Evolutionary conservation across 2,888 invertebrate species (phyloP), one percentile per base, ranked within the genome.

Genomic region (Agrotis segetum): DNA sequence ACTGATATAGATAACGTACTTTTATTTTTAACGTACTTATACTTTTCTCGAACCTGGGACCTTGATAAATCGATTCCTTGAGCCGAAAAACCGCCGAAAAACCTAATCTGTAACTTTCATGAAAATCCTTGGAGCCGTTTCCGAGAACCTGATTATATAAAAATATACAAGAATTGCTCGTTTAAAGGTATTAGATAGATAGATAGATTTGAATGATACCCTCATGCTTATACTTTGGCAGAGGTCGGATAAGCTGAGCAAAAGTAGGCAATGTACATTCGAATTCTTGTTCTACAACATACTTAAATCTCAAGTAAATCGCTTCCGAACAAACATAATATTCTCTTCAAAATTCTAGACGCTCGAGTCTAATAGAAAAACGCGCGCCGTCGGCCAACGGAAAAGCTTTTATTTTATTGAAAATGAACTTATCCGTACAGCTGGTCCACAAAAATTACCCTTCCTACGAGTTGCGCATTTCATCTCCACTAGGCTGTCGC

Each of bases 381-480:
- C 68, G 69, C 62, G 59, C 60, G 73, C 74, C 59, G 61, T 67
- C 67, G 47, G 64, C 49, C 55, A 56, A 69, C 80, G 81, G 85
- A 84, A 88, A 84, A 88, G 83, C 81, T 88, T 84, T 88, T 85
- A 89, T 89, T 89, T 89, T 88, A 90, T 91, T 89, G 88, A 92
- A 91, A 92, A 91, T 88, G 84, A 88, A 89, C 85, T 87, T 88
- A 87, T 88, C 83, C 85, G 80, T 83, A 81, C 90, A 91, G 90
- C 88, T 92, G 91, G 87, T 89, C 83, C 82, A 84, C 84, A 85
- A 80, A 89, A 88, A 85, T 88, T 88, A 80, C 87, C 82, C 87
- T 87, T 40, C 77, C 77, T 82, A 78, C 80, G 81, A 84, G 86
- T 88, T 89, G 89, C 89, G 88, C 89, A 83, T 90, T 90, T 88